Percentiles rank a stretch among this genome's conserved stretches.
Conservation (phyloP, 2,797 vertebrate species). For the Hippopotamyrus pictus region DNA sequence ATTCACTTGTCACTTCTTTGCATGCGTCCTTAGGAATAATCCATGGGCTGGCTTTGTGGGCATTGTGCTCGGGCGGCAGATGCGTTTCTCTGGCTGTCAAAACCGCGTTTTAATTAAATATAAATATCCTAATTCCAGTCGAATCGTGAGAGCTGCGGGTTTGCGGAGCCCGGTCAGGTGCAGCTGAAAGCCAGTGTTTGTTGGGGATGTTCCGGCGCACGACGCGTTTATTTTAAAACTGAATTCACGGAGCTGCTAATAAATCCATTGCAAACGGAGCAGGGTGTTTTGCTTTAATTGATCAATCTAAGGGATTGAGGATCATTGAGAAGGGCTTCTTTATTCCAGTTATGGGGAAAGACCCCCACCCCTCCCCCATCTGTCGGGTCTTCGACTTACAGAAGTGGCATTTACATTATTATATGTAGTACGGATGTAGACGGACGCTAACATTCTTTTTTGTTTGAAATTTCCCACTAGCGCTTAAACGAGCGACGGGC, state of each 20-base stretch:
- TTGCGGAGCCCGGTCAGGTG: slow-evolving; percentile 12
- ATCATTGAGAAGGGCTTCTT: slow-evolving; percentile 9
- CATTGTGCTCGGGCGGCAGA: background rate
- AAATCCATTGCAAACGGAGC: background rate
- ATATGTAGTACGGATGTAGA: background rate
- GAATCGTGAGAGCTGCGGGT: background rate
- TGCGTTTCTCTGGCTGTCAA: background rate
- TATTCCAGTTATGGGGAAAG: slow-evolving; percentile 21
- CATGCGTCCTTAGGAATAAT: background rate
- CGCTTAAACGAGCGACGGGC: background rate
- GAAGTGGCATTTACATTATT: slow-evolving; percentile 10
- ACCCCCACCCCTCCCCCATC: slow-evolving; percentile 8
- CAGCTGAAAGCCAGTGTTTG: background rate
- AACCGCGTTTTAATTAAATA: background rate
- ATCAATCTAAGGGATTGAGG: background rate
- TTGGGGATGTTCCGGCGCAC: background rate
- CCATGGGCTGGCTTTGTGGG: background rate
- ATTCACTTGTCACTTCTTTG: slow-evolving; percentile 5
- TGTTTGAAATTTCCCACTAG: background rate
- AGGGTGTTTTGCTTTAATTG: background rate
- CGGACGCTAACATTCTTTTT: background rate
- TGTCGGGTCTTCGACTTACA: background rate
- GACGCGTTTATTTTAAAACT: background rate
- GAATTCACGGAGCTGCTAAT: background rate
- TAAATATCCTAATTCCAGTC: background rate